Percentiles rank a stretch among this genome's conserved stretches.
phyloP scores from a whole-genome alignment of 2,888 invertebrate genomes.

The Agrochola lychnidis region DNA sequence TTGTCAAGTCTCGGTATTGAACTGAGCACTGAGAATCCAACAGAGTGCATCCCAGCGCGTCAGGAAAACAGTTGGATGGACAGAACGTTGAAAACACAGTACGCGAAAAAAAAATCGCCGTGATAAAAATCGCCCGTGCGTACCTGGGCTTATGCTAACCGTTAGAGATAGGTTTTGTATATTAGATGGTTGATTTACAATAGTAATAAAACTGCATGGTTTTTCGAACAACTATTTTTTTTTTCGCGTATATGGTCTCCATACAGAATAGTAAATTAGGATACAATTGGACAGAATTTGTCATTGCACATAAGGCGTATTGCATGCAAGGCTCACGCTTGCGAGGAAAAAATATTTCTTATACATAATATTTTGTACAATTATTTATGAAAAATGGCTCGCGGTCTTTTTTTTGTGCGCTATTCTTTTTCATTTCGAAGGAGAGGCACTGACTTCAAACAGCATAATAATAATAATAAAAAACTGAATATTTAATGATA shows the following conservation, averaged over 20 bases:
- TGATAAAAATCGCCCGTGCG: too few relatives aligned
- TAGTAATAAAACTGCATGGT: constrained; percentile 25
- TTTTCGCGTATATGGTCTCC: background rate
- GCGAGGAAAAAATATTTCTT: background rate
- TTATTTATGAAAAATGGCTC: background rate
- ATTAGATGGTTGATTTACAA: background rate
- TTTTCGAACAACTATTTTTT: background rate
- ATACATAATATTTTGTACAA: background rate
- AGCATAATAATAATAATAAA: background rate
- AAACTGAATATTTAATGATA: background rate
- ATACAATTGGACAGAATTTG: background rate
- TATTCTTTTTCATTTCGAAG: background rate
- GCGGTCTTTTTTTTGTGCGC: too few relatives aligned
- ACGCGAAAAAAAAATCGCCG: background rate
- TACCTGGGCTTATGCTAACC: constrained; percentile 2
- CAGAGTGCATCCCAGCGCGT: background rate
- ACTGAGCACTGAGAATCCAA: background rate
- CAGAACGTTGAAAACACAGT: background rate
- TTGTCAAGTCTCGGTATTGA: background rate
- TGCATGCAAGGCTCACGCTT: background rate
- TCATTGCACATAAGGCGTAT: background rate
- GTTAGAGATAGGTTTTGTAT: constrained; percentile 7
- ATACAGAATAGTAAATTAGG: background rate
- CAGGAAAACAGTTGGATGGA: background rate
- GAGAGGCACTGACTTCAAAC: background rate